Base-by-base conservation (phyloP, 2,113 vertebrate genomes). In the Scalopus aquaticus region DNA sequence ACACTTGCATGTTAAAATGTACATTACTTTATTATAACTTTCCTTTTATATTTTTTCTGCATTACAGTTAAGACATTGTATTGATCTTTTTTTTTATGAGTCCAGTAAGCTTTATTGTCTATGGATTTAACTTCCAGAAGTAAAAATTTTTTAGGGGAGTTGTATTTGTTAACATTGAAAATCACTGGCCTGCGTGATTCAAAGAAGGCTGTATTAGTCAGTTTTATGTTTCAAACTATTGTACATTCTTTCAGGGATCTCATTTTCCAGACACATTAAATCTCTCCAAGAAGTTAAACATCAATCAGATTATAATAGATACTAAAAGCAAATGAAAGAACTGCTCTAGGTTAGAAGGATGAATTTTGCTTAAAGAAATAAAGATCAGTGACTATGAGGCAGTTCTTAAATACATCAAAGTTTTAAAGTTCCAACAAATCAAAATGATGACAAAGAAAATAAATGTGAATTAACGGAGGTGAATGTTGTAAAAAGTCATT, bases 241-340 rank as follows among this genome's bases (percentile, higher is more conserved):
- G 26, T 84, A 90, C 26, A 84, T 58, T 87, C 74, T 72, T 42
- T 56, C 58, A 88, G 86, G 74, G 95, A 91, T 86, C 73, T 76
- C 93, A 97, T 95, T 97, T 96, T 89, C 54, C 82, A 94, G 93
- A 95, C 24, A 85, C 39, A 95, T 42, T 80, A 73, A 94, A 92
- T n/a, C n/a, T 96, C 51, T 88, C 42, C 0, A 5, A 64, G 80
- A 90, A 91, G 35, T 84, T 93, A 97, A 94, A 84, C 54, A 90
- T 80, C 49, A 91, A 70, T 91, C 69, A 54, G 24, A 92, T 93
- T 94, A 88, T 69, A 91, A 79, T 88, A 87, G 69, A 64, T 90
- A 67, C 16, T 91, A 70, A 94, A 78, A 91, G 88, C 46, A 94
- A 91, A 96, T 94, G 60, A 94, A 93, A 84, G 35, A 60, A 67